A percentile compares a stretch with the other conserved stretches of the same genome.
phyloP scores from a whole-genome alignment of 1,140 invertebrate species.

The Drosophila arizonae region DNA sequence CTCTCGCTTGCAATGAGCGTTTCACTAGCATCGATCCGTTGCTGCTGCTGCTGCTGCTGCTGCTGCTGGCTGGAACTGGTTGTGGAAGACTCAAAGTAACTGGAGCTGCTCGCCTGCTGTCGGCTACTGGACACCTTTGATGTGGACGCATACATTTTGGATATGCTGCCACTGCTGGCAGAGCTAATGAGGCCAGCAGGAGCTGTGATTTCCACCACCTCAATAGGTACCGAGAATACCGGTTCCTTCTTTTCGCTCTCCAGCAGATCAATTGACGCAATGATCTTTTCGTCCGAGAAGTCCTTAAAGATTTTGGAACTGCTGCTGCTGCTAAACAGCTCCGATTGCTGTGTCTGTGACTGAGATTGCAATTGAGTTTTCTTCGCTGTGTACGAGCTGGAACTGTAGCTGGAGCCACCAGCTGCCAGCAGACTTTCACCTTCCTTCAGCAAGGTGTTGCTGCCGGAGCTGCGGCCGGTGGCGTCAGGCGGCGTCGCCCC shows the following conservation, averaged over 20 bases:
- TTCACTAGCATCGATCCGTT: conserved; percentile 55
- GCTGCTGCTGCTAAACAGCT: conserved; percentile 54
- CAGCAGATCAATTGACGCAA: conserved; percentile 76
- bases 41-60: conserved; percentile 23
- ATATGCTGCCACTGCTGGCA: conserved; percentile 61
- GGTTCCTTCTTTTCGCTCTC: conserved; percentile 79
- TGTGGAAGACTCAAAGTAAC: conserved; percentile 64
- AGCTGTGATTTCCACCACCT: conserved; percentile 72
- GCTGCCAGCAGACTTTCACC: conserved; percentile 19
- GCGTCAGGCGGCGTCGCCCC: conserved; percentile 2
- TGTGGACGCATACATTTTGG: conserved; percentile 67
- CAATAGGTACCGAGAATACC: conserved; percentile 78
- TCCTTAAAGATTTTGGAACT: conserved; percentile 60
- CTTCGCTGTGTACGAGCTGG: conserved; percentile 43
- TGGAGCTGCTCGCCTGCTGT: conserved; percentile 57
- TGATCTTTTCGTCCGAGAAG: conserved; percentile 69
- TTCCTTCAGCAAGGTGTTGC: neutral
- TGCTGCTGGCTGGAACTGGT: conserved; percentile 63
- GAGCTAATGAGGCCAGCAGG: conserved; percentile 41
- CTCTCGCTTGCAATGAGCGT: conserved; percentile 73
- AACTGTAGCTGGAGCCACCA: conserved; percentile 59
- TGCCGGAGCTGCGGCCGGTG: neutral
- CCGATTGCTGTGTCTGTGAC: conserved; percentile 54
- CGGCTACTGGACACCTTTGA: conserved; percentile 49
- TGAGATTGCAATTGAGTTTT: conserved; percentile 47